These are phyloP conservation scores for Adrianichthys oophorus DNA, from an alignment of 2,797 vertebrate genomes.

Conservation along the genomic window DNA sequence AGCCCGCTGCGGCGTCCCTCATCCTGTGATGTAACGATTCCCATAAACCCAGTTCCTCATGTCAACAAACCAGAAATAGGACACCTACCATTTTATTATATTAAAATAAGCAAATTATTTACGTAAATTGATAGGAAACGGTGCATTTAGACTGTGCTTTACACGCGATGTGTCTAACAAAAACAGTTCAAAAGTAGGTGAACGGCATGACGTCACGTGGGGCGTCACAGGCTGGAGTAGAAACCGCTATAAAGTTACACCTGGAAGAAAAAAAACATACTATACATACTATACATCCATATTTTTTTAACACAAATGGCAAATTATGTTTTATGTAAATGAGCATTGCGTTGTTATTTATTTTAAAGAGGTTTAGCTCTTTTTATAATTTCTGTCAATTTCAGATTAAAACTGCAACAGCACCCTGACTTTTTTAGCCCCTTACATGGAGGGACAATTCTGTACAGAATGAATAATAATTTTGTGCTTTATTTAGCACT, in stretches of 20 bases:
- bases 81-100: background rate
- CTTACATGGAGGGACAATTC: no score
- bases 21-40: conserved; percentile 19
- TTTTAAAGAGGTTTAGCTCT: no score
- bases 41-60: conserved; percentile 12
- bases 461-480: no score
- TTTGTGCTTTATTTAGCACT: no score
- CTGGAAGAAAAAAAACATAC: no score
- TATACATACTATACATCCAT: no score
- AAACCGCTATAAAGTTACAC: background rate
- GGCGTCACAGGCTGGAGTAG: conserved; percentile 37
- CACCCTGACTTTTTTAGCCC: no score
- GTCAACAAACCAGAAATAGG: background rate
- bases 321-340: no score
- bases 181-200: conserved; percentile 14
- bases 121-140: fast-evolving
- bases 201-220: conserved; percentile 29
- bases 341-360: no score
- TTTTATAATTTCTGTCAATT: no score
- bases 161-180: background rate
- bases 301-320: no score
- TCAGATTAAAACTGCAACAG: no score
- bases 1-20: conserved; percentile 2
- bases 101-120: background rate
- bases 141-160: background rate